Percentiles rank a stretch among this genome's conserved stretches.
phyloP scores from a whole-genome alignment of 2,113 vertebrate species.

The Saguinus imperator region DNA sequence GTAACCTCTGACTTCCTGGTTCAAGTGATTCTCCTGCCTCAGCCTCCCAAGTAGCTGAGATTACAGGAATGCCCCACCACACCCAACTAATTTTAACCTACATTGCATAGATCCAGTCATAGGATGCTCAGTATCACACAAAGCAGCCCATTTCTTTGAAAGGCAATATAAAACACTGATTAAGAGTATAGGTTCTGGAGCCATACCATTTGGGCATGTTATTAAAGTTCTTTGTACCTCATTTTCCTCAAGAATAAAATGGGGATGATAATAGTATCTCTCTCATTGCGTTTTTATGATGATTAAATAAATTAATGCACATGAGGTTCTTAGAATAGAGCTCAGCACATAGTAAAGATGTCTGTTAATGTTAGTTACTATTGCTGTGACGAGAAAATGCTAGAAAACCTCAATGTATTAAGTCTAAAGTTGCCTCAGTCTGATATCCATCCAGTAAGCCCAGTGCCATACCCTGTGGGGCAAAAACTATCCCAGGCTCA shows the following conservation, averaged over 20 bases:
- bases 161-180: neutral
- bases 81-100: neutral
- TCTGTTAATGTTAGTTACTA: neutral
- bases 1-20: too few relatives aligned
- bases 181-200: neutral
- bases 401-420: neutral
- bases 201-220: neutral
- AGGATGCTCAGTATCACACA: neutral
- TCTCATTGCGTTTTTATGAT: neutral
- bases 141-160: neutral
- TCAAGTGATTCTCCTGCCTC: too few relatives aligned
- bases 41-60: too few relatives aligned
- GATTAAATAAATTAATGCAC: neutral
- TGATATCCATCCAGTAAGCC: neutral
- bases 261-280: neutral
- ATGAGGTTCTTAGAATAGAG: neutral
- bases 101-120: neutral
- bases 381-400: neutral
- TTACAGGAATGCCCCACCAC: too few relatives aligned
- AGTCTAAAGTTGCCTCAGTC: neutral
- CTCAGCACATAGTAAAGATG: neutral
- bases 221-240: neutral
- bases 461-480: neutral
- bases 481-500: neutral
- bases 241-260: neutral